Conservation (phyloP, 2,888 invertebrate species). For the Acanthococcus lagerstroemiae region DNA sequence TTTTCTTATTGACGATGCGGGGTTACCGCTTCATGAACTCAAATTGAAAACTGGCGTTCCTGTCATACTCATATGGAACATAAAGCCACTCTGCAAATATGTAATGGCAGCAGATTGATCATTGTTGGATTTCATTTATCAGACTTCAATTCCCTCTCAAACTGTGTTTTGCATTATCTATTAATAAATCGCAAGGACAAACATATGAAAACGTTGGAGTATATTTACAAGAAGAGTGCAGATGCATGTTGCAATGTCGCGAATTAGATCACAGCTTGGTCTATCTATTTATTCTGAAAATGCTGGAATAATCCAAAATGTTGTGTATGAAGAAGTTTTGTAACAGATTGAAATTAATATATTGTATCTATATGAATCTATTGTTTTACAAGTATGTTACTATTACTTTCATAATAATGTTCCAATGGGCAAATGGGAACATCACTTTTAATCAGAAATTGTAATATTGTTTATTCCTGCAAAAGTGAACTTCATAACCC, state of each 20-base stretch:
- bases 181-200: constrained; percentile 36
- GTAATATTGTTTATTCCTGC: not conserved
- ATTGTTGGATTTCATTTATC: constrained; percentile 31
- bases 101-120: constrained; percentile 22
- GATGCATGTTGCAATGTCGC: constrained; percentile 18
- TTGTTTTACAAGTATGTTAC: not conserved
- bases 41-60: constrained; percentile 17
- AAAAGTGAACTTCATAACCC: not conserved
- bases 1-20: not conserved
- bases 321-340: constrained; percentile 14
- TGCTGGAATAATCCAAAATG: not conserved
- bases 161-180: constrained; percentile 35
- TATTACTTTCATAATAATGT: not conserved
- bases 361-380: not conserved
- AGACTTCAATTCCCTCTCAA: constrained; percentile 35
- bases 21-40: constrained; percentile 22
- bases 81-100: constrained; percentile 11
- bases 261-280: constrained; percentile 3
- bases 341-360: not conserved
- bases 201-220: constrained; percentile 33
- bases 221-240: constrained; percentile 34
- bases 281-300: not conserved
- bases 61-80: constrained; percentile 7
- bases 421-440: not conserved
- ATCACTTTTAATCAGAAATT: no score